phyloP scores from a whole-genome alignment of 2,113 vertebrate genomes.

The Naja naja region DNA sequence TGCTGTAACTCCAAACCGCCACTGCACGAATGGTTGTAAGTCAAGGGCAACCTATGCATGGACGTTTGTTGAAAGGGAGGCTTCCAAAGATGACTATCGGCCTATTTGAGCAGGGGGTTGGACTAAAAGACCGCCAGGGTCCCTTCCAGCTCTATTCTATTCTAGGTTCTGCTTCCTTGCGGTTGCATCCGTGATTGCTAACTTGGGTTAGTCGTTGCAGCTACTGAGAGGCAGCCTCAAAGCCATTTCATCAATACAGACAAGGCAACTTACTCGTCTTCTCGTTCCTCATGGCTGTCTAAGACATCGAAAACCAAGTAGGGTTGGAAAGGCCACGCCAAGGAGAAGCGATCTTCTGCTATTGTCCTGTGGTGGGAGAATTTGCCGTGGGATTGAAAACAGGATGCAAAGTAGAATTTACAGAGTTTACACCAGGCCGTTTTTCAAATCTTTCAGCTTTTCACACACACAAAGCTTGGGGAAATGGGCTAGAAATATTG shows the following conservation, averaged over 20 bases:
- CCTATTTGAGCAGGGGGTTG: too few species aligned
- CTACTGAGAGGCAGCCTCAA: neutral
- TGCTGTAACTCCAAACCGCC: too few species aligned
- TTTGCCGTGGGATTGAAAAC: neutral
- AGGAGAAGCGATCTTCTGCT: slow-evolving; percentile 70
- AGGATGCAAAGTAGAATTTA: neutral
- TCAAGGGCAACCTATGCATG: too few species aligned
- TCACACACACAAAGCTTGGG: neutral
- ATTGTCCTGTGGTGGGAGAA: slow-evolving; percentile 62
- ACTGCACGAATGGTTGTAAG: too few species aligned
- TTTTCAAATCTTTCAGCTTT: too few species aligned
- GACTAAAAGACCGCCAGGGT: too few species aligned
- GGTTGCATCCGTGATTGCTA: neutral
- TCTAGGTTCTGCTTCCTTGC: neutral
- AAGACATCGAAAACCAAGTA: slow-evolving; percentile 83
- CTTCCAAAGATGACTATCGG: neutral
- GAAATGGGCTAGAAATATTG: neutral
- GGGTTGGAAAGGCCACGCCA: slow-evolving; percentile 80
- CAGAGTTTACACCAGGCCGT: neutral
- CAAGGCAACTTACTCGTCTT: slow-evolving; percentile 73
- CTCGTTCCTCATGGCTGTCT: slow-evolving; percentile 76
- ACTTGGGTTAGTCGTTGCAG: neutral
- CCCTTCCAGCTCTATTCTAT: too few species aligned
- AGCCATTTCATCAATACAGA: neutral
- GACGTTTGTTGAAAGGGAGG: neutral